Percentiles rank a stretch among this genome's conserved stretches.
Evolutionary conservation across 2,797 vertebrate species (phyloP).

Genomic region (Helarctos malayanus): DNA sequence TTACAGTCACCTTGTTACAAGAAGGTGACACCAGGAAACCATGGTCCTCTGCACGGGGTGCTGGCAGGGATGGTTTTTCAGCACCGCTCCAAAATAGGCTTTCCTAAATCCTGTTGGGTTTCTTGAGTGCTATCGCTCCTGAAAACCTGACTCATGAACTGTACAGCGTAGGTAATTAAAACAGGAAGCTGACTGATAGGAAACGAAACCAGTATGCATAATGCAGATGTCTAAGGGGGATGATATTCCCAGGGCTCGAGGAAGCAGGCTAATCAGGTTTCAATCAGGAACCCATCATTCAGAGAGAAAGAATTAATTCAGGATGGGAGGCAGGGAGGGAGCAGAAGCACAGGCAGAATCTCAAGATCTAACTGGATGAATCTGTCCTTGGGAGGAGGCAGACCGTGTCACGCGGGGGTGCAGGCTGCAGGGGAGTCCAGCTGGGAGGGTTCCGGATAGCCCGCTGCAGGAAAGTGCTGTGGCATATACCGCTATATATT

Average conservation of each 20-base stretch:
- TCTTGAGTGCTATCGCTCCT: constrained; percentile 22
- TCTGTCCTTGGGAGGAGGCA: neutral
- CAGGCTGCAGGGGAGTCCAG: neutral
- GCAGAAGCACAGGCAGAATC: constrained; percentile 33
- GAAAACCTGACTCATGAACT: constrained; percentile 65
- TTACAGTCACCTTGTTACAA: constrained; percentile 5
- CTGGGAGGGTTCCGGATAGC: neutral
- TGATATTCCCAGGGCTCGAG: constrained; percentile 37
- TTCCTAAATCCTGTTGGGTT: constrained; percentile 52
- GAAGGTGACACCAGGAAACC: neutral
- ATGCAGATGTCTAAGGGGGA: constrained; percentile 25
- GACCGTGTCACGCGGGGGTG: neutral
- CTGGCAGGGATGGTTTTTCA: neutral
- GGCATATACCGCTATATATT: neutral
- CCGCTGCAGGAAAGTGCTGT: neutral
- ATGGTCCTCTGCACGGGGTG: neutral
- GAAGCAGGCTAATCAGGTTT: constrained; percentile 74
- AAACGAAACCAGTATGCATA: constrained; percentile 73
- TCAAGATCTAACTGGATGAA: neutral
- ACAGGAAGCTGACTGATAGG: constrained; percentile 71
- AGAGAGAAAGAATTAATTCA: constrained; percentile 74
- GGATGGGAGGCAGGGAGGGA: constrained; percentile 31
- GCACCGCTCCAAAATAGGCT: neutral
- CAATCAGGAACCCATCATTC: constrained; percentile 77
- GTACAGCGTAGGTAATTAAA: constrained; percentile 68